Evolutionary conservation across 2,797 vertebrate species (phyloP), one percentile per base, ranked within the genome.

Genomic region (Morus bassanus): DNA sequence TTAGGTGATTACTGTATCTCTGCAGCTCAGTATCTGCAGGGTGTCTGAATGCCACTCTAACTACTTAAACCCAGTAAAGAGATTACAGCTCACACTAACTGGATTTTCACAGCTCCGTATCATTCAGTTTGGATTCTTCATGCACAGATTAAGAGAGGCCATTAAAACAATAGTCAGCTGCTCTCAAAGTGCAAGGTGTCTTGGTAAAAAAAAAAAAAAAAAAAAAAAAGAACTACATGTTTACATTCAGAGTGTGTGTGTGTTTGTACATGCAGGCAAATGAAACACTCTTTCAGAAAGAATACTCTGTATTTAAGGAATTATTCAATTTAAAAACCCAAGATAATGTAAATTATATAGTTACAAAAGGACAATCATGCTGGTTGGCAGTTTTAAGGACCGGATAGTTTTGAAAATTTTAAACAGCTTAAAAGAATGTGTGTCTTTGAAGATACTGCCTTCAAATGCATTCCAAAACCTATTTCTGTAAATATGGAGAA

Each of bases 31-130:
- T 98, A 96, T 98, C 98, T 98, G 97, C 97, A 98, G 98, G 98
- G 98, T 97, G 97, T 98, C 98, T 98, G 95, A 97, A 98, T 94
- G 98, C 98, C 98, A 98, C 98, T 98, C 97, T 97, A 98, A 99
- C 99, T 98, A 98, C 98, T 98, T 98, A 98, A 98, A 99, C 98
- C 98, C 98, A 98, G 98, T 99, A 99, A 99, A 99, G 98, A 99
- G 99, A 99, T 99, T 99, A 99, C 99, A 99, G 99, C 98, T 98
- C 98, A 97, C 98, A 98, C 98, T 99, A 99, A 99, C 98, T 98
- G 99, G 99, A 99, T 99, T 99, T 99, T 98, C 99, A 99, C 99
- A 99, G 99, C 98, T 98, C 99, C 96, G 95, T 98, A 99, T 99
- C 98, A 96, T 98, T 98, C 98, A 45, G 97, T 98, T 98, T 96